A percentile compares a stretch with the other conserved stretches of the same genome.
Evolutionary conservation across 2,797 vertebrate genomes (phyloP).

Genomic region (Ictinia mississippiensis): DNA sequence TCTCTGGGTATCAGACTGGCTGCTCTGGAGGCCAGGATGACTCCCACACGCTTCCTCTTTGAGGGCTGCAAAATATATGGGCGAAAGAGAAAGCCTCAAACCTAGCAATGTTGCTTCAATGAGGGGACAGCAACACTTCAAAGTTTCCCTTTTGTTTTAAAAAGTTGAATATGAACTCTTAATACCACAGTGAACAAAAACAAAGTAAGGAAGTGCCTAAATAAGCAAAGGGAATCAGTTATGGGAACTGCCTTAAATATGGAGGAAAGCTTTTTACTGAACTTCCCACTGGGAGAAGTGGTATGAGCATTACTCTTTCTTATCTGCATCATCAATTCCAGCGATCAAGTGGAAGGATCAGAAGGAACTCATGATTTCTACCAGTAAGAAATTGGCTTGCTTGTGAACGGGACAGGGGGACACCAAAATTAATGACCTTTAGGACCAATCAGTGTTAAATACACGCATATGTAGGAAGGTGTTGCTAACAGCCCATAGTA

Average conservation of each 20-base stretch:
- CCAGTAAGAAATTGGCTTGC: neutral
- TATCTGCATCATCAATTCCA: neutral
- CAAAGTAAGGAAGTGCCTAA: neutral
- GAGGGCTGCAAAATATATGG: neutral
- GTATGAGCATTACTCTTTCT: neutral
- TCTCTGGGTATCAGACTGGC: neutral
- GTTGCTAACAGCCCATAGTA: neutral
- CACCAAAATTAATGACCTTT: neutral
- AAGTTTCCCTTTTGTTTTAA: neutral
- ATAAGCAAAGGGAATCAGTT: neutral
- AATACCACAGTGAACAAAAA: neutral
- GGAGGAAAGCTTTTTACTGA: neutral
- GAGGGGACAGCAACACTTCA: neutral
- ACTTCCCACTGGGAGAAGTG: neutral
- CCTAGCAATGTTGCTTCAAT: neutral
- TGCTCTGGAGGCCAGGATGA: neutral
- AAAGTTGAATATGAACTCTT: neutral
- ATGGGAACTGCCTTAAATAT: neutral
- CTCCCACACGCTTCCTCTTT: neutral
- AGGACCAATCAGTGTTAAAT: neutral
- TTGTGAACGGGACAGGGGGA: neutral
- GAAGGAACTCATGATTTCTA: neutral
- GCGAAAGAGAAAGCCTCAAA: neutral
- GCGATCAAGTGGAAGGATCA: neutral
- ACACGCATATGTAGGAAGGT: neutral